A percentile compares a stretch with the other conserved stretches of the same genome.
These are phyloP conservation scores for Glossosoma conforme DNA, from an alignment of 1,140 invertebrate genomes.

Conservation along the genomic window DNA sequence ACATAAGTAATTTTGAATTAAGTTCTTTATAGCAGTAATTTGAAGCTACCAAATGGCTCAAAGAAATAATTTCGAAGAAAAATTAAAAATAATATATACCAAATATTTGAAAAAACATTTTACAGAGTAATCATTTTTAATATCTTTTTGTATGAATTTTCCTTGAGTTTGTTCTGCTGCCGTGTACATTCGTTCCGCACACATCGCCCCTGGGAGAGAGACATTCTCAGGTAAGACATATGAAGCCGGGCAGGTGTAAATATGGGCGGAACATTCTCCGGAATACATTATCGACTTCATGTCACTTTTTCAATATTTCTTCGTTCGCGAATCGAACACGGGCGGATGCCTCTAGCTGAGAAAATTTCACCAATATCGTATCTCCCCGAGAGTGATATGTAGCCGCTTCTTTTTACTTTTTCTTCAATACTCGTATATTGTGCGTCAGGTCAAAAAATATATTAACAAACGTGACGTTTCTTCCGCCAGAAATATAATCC, in stretches of 20 bases:
- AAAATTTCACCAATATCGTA: slow-evolving; percentile 1
- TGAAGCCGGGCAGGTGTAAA: slow-evolving; percentile 1
- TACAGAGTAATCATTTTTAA: not conserved
- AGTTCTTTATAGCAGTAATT: too few relatives aligned
- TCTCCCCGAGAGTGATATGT: not conserved
- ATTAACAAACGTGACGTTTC: too few relatives aligned
- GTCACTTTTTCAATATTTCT: slow-evolving; percentile 30
- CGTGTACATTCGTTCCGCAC: not conserved
- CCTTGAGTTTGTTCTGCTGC: not conserved
- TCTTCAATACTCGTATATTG: too few relatives aligned
- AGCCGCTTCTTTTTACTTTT: too few relatives aligned
- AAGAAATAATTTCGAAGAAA: not conserved
- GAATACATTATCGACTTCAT: slow-evolving; percentile 29
- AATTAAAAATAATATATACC: not conserved
- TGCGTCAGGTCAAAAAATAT: too few relatives aligned
- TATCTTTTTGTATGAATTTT: not conserved
- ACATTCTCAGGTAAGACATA: not conserved
- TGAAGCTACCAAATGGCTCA: too few relatives aligned
- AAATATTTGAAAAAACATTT: not conserved
- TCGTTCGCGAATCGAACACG: slow-evolving; percentile 10
- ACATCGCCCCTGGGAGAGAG: not conserved
- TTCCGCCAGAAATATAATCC: too few relatives aligned
- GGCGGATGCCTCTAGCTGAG: slow-evolving; percentile 1
- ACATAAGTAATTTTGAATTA: too few relatives aligned
- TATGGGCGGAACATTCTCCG: slow-evolving; percentile 4